Base-by-base conservation (phyloP, 2,797 vertebrate genomes). In the Valencia hispanica region DNA sequence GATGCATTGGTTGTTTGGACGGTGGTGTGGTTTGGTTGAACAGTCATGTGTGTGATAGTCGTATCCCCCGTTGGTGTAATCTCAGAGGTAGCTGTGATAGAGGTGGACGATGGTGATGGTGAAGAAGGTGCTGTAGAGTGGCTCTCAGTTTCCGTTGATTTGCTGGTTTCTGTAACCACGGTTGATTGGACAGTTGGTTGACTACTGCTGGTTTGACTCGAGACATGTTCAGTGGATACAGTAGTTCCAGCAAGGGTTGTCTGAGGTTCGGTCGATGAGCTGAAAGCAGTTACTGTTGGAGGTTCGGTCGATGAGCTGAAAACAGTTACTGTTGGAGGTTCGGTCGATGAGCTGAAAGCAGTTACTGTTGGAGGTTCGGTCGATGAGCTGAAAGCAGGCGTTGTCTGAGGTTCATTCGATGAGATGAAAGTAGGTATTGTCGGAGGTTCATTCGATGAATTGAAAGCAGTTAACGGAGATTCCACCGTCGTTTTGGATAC, bases 1-100 rank as follows among this genome's bases (percentile, higher is more conserved):
- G 4, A 30, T 34, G 5, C n/a, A n/a, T 2, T 0, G 10, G 25
- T 48, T 11, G 47, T 53, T 53, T 72, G 18, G n/a, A n/a, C n/a
- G 17, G 0, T 34, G 0, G n/a, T 0, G 14, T 30, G 47, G 15
- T 0, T 20, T 50, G 4, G 7, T 18, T 20, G 39, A 15, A 0
- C 18, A 1, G 72, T 61, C 10, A 17, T 34, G 2, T 3, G 8
- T n/a, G 25, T 65, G 72, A n/a, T 17, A 22, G 3, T 32, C 14
- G 50, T 55, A 32, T 17, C 5, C 36, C 14, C 30, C 25, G 66
- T 59, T 5, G 51, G 4, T 17, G 14, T 14, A 1, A 17, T 15
- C 41, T n/a, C 39, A 57, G 68, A 41, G 17, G 61, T 9, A 5
- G 1, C 2, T 25, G 57, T 6, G 50, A 12, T 30, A 22, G 39